phyloP scores from a whole-genome alignment of 2,797 vertebrate genomes.

The Cygnus olor region DNA sequence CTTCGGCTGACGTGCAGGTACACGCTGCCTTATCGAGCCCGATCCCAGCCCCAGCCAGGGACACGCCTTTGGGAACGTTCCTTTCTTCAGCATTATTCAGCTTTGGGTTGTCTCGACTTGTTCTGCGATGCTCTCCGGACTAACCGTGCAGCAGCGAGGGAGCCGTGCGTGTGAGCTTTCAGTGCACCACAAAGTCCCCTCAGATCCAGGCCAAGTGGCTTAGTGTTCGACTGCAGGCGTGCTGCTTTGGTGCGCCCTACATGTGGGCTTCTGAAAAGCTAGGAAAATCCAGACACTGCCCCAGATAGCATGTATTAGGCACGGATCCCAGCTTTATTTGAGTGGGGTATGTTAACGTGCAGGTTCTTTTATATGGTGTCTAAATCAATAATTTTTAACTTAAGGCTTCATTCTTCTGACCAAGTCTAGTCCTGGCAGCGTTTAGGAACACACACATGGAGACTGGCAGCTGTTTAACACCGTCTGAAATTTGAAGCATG shows the following conservation, averaged over 20 bases:
- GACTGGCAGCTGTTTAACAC: neutral
- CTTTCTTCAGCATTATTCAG: slow-evolving; percentile 30
- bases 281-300: accelerated
- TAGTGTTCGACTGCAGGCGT: accelerated
- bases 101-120: slow-evolving; percentile 63
- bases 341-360: neutral
- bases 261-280: accelerated
- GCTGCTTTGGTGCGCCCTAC: accelerated
- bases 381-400: neutral
- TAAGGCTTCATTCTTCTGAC: neutral
- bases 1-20: slow-evolving; percentile 68
- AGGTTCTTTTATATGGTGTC: neutral
- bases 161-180: neutral
- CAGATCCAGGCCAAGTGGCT: accelerated
- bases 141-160: neutral
- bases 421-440: accelerated
- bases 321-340: accelerated
- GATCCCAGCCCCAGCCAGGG: slow-evolving; percentile 38
- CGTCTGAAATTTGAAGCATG: neutral
- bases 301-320: accelerated
- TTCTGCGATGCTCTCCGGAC: neutral
- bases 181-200: accelerated
- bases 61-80: slow-evolving; percentile 67
- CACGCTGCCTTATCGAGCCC: slow-evolving; percentile 68
- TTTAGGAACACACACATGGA: accelerated